Evolutionary conservation across 1,140 invertebrate species (phyloP).

Genomic region (Eumeta japonica): DNA sequence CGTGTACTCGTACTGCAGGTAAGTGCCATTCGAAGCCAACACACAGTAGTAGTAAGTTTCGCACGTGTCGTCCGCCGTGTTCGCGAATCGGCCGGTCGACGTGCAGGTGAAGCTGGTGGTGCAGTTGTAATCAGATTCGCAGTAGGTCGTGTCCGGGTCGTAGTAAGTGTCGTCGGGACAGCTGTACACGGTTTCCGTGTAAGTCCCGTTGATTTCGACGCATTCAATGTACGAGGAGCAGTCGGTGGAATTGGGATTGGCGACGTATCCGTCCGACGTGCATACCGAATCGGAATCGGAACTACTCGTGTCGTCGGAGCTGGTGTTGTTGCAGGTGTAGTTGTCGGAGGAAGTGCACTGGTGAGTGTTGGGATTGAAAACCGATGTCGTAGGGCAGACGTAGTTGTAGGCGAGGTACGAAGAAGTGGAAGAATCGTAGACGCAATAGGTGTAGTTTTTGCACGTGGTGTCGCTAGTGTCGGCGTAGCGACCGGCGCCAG

Average conservation of each 20-base stretch:
- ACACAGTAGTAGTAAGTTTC: constrained; percentile 29
- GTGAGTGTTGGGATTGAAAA: constrained; percentile 21
- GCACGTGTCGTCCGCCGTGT: constrained; percentile 22
- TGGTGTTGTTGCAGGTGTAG: constrained; percentile 18
- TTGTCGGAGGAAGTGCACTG: constrained; percentile 18
- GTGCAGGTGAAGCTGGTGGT: constrained; percentile 16
- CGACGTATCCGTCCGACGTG: constrained; percentile 23
- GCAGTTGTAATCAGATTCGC: constrained; percentile 20
- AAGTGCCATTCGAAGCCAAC: constrained; percentile 15
- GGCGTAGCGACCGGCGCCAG: constrained; percentile 4
- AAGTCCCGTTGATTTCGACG: constrained; percentile 18
- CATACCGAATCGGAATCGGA: constrained; percentile 16
- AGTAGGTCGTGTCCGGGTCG: constrained; percentile 28
- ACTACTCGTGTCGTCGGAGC: constrained; percentile 13
- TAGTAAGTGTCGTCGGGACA: constrained; percentile 21
- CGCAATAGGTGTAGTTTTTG: constrained; percentile 17
- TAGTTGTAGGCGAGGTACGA: constrained; percentile 27
- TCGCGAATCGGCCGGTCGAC: constrained; percentile 23
- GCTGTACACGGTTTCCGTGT: constrained; percentile 13
- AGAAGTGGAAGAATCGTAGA: constrained; percentile 13
- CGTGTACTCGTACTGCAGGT: constrained; percentile 19
- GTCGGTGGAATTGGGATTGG: constrained; percentile 19
- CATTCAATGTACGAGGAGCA: constrained; percentile 29
- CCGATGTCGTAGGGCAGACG: constrained; percentile 27
- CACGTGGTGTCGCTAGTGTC: constrained; percentile 6